Evolutionary conservation across 37 sponge, comb jelly and placozoan genomes (phyloP).

Genomic region (Aplysina aerophoba): DNA sequence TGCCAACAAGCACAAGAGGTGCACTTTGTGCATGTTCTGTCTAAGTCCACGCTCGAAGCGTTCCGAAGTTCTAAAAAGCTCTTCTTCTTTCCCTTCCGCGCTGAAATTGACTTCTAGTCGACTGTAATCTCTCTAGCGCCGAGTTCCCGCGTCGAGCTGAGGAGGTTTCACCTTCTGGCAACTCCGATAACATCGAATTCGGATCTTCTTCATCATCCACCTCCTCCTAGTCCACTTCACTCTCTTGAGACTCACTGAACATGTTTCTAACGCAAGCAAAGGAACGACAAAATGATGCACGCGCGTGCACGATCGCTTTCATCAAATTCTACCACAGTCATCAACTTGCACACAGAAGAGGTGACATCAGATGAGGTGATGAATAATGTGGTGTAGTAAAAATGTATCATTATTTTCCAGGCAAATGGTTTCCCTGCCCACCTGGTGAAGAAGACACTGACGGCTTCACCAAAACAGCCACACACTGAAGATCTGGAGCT

Average conservation of each 20-base stretch:
- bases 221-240: constrained; percentile 25
- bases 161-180: neutral
- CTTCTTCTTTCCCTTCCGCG: constrained; percentile 11
- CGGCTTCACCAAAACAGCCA: no score
- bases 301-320: no score
- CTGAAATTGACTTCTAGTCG: neutral
- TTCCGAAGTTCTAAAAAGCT: neutral
- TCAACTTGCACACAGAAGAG: no score
- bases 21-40: constrained; percentile 52
- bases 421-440: no score
- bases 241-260: neutral
- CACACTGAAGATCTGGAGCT: no score
- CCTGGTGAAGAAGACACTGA: no score
- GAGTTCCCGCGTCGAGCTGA: neutral
- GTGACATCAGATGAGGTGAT: no score
- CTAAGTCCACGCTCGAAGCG: constrained; percentile 12
- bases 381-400: no score
- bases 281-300: constrained; percentile 17
- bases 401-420: no score
- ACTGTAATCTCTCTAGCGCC: constrained; percentile 5
- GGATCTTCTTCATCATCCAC: constrained; percentile 8
- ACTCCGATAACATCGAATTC: neutral
- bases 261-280: neutral
- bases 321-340: no score
- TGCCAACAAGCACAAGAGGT: constrained; percentile 58